Base-by-base conservation (phyloP, 2,888 invertebrate species). In the Ferdinandea cuprea region DNA sequence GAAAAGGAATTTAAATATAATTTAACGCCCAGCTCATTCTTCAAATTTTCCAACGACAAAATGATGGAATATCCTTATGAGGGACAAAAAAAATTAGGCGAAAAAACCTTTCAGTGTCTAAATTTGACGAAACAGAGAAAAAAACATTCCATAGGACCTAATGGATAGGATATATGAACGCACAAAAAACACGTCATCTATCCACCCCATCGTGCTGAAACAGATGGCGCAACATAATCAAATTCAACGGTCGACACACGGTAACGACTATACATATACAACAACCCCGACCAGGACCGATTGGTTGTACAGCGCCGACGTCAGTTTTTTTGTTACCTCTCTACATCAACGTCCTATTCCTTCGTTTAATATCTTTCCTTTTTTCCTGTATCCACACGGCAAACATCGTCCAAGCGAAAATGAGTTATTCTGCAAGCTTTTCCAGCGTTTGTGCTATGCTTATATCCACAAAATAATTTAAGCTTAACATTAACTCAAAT, bases 141-240 rank as follows among this genome's bases (percentile, higher is more conserved):
- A 40, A 76, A 54, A 58, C 48, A 58, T 81, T 63, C 74, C 63
- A 25, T 15, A 25, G 48, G 65, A 54, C 56, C 48, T 71, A 77
- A 78, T 72, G 78, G 78, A 65, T 50, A 52, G 72, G 58, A 65
- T 72, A 58, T 63, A 71, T 78, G 56, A 71, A 78, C 52, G 42
- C 17, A 50, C 37, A 71, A 71, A n/a, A 69, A 71, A 72, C 59
- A 54, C 11, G 25, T 61, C 80, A 74, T 80, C 46, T 68, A 54
- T 73, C 54, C 72, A 77, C 58, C 44, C 54, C 28, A 72, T 66
- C 61, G 61, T 68, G 35, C 61, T 73, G 61, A 74, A 79, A 79
- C 68, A 78, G 72, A 83, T 83, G 83, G 83, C 78, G 72, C 72
- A 83, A 63, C 83, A 83, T 83, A 83, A 83, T 83, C 83, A 83